Percentiles rank a stretch among this genome's conserved stretches.
Evolutionary conservation across 2,797 vertebrate genomes (phyloP).

Genomic region (Leucoraja ocellata): DNA sequence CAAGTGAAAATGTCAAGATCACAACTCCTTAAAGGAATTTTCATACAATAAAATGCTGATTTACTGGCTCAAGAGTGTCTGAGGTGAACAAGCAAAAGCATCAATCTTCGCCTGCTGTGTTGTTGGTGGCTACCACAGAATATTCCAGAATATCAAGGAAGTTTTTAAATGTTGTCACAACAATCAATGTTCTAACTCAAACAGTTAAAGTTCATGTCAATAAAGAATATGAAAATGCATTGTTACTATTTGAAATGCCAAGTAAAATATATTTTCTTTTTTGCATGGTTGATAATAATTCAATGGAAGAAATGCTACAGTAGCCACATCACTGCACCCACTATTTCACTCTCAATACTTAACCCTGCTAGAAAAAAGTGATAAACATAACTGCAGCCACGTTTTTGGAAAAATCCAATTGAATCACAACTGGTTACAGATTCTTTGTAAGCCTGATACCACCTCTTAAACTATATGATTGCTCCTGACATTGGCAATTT

Average conservation of each 20-base stretch:
- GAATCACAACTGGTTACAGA: neutral
- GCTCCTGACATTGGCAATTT: neutral
- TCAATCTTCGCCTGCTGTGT: conserved; percentile 19
- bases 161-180: conserved; percentile 29
- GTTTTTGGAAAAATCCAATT: neutral
- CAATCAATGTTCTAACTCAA: conserved; percentile 31
- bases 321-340: neutral
- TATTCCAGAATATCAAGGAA: conserved; percentile 22
- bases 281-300: conserved; percentile 25
- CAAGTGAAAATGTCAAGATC: conserved; percentile 72
- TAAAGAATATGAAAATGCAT: neutral
- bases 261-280: neutral
- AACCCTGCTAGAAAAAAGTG: neutral
- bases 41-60: conserved; percentile 73
- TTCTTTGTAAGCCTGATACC: neutral
- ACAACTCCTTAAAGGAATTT: conserved; percentile 71
- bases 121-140: conserved; percentile 21
- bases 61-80: conserved; percentile 18
- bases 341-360: neutral
- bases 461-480: neutral
- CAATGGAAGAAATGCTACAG: conserved; percentile 4
- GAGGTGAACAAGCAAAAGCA: conserved; percentile 26
- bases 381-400: neutral
- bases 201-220: neutral
- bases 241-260: neutral